A percentile compares a stretch with the other conserved stretches of the same genome.
Conservation (phyloP, 64 coral and sea anemone genomes). For the Dendrophyllia cribrosa region DNA sequence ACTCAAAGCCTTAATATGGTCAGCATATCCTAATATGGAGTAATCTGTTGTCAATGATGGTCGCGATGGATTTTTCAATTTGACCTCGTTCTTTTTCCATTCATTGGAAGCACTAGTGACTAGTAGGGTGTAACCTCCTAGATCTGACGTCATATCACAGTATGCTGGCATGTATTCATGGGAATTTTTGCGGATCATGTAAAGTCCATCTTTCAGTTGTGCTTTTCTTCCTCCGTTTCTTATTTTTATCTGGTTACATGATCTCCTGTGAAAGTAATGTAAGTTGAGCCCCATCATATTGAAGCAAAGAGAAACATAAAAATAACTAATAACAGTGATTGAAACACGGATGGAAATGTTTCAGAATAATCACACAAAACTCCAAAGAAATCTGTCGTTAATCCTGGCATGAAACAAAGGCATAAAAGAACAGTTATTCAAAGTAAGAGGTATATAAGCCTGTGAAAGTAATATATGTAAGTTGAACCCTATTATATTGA, state of each 20-base stretch:
- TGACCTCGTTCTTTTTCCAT: slow-evolving; percentile 39
- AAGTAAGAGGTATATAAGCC: not conserved
- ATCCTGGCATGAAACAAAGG: too few relatives aligned
- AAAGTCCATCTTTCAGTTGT: slow-evolving; percentile 12
- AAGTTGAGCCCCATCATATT: too few relatives aligned
- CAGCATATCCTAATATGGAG: slow-evolving; percentile 57
- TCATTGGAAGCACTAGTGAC: slow-evolving; percentile 15
- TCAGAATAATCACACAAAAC: too few relatives aligned
- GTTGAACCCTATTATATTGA: too few relatives aligned
- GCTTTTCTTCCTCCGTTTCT: not conserved
- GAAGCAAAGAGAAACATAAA: too few relatives aligned
- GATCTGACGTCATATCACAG: slow-evolving; percentile 61
- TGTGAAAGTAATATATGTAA: not conserved
- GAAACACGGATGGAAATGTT: too few relatives aligned
- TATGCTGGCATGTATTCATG: slow-evolving; percentile 60
- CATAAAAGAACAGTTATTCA: too few relatives aligned
- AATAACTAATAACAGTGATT: too few relatives aligned
- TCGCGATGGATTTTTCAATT: slow-evolving; percentile 21
- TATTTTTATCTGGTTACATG: slow-evolving; percentile 56
- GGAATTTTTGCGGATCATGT: slow-evolving; percentile 30
- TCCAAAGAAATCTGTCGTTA: too few relatives aligned
- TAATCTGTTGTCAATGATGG: slow-evolving; percentile 57
- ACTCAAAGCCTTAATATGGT: slow-evolving; percentile 64
- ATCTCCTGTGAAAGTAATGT: slow-evolving; percentile 27
- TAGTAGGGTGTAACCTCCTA: slow-evolving; percentile 56